phyloP scores from a whole-genome alignment of 2,797 vertebrate species.

The Channallabes apus region DNA sequence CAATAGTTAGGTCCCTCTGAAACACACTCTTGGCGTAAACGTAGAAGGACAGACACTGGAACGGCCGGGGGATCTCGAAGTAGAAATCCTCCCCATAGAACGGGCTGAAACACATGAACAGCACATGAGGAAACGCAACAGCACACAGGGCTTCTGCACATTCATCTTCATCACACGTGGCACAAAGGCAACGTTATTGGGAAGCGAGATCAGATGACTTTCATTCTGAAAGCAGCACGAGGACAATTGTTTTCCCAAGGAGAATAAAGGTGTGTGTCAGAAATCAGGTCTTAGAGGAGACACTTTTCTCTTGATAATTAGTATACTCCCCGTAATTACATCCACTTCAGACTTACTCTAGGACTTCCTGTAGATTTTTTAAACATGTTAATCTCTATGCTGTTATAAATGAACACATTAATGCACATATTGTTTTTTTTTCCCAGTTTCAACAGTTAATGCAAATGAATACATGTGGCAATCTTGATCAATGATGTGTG shows the following conservation, averaged over 20 bases:
- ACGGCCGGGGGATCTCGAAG: slow-evolving; percentile 96
- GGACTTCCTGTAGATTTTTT: no score
- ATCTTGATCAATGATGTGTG: no score
- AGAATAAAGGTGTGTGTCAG: background rate
- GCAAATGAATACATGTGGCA: no score
- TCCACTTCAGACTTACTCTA: background rate
- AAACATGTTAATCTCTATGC: no score
- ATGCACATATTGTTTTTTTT: no score
- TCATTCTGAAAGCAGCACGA: background rate
- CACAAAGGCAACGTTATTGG: background rate
- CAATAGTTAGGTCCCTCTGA: slow-evolving; percentile 91
- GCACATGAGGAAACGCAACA: background rate
- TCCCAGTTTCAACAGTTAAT: no score
- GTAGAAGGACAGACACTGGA: slow-evolving; percentile 98
- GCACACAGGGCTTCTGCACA: background rate
- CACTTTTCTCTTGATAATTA: background rate
- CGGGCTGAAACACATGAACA: slow-evolving; percentile 74
- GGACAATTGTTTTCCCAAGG: background rate
- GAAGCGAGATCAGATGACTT: background rate
- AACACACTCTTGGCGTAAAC: slow-evolving; percentile 96
- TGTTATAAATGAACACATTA: no score
- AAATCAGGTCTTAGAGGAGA: background rate
- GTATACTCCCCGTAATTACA: background rate
- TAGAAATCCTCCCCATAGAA: slow-evolving; percentile 98
- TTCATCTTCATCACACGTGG: background rate